These are phyloP conservation scores for Podotricha telesiphe DNA, from an alignment of 2,888 invertebrate genomes.

Conservation along the genomic window DNA sequence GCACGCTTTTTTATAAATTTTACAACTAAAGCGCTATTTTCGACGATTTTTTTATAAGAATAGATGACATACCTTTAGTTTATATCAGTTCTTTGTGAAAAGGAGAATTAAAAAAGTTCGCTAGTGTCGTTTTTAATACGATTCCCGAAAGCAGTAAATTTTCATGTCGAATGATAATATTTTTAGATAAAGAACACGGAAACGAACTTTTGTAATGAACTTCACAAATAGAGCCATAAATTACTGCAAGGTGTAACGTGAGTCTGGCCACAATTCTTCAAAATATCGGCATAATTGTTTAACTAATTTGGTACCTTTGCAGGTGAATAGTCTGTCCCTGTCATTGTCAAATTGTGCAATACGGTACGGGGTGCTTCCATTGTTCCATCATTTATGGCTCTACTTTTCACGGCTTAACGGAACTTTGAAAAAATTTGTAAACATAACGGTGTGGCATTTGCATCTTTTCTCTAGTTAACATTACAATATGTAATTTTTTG, in stretches of 20 bases:
- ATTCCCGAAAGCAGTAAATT: constrained; percentile 63
- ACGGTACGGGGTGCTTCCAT: constrained; percentile 45
- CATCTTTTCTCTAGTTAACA: constrained; percentile 69
- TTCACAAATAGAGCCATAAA: constrained; percentile 76
- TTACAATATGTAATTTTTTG: constrained; percentile 57
- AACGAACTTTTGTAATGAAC: constrained; percentile 77
- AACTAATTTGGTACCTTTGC: constrained; percentile 77
- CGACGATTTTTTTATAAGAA: no score
- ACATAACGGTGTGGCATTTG: constrained; percentile 75
- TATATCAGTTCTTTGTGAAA: neutral
- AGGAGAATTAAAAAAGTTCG: constrained; percentile 20
- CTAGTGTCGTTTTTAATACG: constrained; percentile 30
- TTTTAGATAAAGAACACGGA: constrained; percentile 78
- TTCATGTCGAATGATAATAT: constrained; percentile 70
- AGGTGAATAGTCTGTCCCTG: constrained; percentile 70
- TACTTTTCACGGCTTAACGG: constrained; percentile 69
- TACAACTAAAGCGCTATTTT: no score
- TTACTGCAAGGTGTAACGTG: constrained; percentile 77
- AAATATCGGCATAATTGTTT: constrained; percentile 73
- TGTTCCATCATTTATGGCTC: constrained; percentile 56
- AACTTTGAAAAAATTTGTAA: constrained; percentile 66
- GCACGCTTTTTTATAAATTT: neutral
- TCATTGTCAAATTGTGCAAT: constrained; percentile 68
- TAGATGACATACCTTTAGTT: neutral
- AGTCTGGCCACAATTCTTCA: constrained; percentile 75